Evolutionary conservation across 2,797 vertebrate species (phyloP), one percentile per base, ranked within the genome.

Genomic region (Lutjanus campechanus): DNA sequence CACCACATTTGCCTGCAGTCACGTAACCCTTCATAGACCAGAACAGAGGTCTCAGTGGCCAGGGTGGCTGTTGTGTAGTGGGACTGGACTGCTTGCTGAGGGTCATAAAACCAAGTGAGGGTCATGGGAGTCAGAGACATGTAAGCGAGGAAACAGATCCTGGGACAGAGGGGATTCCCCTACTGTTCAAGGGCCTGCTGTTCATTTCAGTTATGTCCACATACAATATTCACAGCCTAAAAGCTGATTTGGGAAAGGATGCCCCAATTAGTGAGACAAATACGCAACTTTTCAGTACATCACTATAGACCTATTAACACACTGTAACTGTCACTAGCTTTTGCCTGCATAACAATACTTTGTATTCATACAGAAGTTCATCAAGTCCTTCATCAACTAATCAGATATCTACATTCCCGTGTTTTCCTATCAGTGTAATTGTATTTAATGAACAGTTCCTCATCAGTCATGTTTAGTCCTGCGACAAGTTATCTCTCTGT

Each of bases 1-100:
- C 65, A 67, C 61, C 73, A 76, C 83, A 46, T 73, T 70, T 66
- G 69, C 82, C 64, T 88, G 65, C 36, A 88, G 82, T 74, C 86
- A 89, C 76, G 72, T 50, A 84, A 89, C 91, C 86, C 95, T 85
- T 96, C 95, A 96, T 91, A 69, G 91, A 95, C 95, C 90, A 79
- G 40, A 41, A 22, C 0, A 29, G 44, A 88, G 86, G 93, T 83
- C 95, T 96, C 95, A 94, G 95, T 85, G 73, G 77, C 89, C 79
- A 64, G 64, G 77, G n/a, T 55, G 58, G 22, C 84, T 65, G 76
- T 71, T 86, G n/a, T 71, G 77, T 50, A 76, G 70, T 79, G 76
- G 72, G 53, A 68, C 71, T 41, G 53, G 58, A 71, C 22, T 36
- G 40, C 22, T 16, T 19, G 11, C 15, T 19, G 63, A 54, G 44